phyloP scores from a whole-genome alignment of 2,888 invertebrate genomes.

The Lithodes maja region DNA sequence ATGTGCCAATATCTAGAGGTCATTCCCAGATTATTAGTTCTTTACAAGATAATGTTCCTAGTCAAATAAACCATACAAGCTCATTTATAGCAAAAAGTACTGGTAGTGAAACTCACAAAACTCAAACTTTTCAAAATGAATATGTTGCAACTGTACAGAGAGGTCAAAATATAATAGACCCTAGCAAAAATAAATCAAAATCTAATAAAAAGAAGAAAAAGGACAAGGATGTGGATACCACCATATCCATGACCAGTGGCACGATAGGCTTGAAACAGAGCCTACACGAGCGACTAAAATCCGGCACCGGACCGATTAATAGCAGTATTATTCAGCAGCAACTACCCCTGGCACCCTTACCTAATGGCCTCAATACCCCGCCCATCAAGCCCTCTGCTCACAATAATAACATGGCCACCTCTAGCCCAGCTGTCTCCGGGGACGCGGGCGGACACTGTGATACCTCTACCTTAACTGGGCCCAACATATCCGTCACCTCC shows the following conservation, averaged over 20 bases:
- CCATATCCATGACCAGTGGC: constrained; percentile 22
- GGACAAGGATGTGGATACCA: constrained; percentile 57
- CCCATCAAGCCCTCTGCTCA: constrained; percentile 39
- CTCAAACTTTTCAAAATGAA: constrained; percentile 56
- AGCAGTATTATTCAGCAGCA: constrained; percentile 54
- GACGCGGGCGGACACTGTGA: constrained; percentile 41
- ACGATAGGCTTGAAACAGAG: constrained; percentile 51
- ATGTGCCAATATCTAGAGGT: constrained; percentile 61
- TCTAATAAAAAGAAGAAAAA: constrained; percentile 67
- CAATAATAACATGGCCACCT: neutral
- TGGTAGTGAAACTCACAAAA: constrained; percentile 52
- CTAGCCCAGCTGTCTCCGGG: constrained; percentile 23
- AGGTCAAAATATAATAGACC: constrained; percentile 56
- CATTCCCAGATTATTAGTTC: constrained; percentile 61
- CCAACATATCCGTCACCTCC: constrained; percentile 36
- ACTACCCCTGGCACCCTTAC: constrained; percentile 45
- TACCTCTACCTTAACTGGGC: constrained; percentile 38
- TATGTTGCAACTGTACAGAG: constrained; percentile 59
- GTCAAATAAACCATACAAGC: constrained; percentile 56
- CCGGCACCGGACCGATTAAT: constrained; percentile 36
- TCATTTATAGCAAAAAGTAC: constrained; percentile 50
- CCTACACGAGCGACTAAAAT: constrained; percentile 54
- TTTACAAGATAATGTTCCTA: constrained; percentile 65
- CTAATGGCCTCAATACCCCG: constrained; percentile 51
- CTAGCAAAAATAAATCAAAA: constrained; percentile 62